phyloP scores from a whole-genome alignment of 2,888 invertebrate species.

The Hydriomena furcata region DNA sequence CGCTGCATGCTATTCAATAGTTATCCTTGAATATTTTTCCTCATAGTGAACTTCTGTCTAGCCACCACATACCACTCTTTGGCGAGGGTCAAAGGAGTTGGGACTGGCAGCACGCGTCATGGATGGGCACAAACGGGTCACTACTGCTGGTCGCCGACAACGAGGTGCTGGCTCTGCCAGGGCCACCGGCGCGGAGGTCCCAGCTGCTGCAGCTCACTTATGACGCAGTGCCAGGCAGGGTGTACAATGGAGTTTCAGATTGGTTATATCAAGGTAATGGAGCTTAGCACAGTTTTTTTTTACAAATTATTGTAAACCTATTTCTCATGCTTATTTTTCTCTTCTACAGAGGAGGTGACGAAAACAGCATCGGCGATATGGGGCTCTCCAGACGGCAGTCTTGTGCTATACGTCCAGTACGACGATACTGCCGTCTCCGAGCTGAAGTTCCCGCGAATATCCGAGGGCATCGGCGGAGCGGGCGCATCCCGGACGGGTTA shows the following conservation, averaged over 20 bases:
- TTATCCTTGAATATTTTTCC: constrained; percentile 24
- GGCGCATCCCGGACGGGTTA: constrained; percentile 82
- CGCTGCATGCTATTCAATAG: constrained; percentile 21
- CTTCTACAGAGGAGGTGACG: constrained; percentile 92
- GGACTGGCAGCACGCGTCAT: constrained; percentile 92
- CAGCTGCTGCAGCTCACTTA: constrained; percentile 88
- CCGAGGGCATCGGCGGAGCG: constrained; percentile 86
- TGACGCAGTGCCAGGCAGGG: constrained; percentile 89
- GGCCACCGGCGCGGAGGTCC: constrained; percentile 87
- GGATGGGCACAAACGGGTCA: constrained; percentile 91
- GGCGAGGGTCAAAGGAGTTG: constrained; percentile 87
- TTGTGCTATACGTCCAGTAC: constrained; percentile 93
- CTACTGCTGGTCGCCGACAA: constrained; percentile 93
- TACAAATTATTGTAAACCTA: too few species aligned
- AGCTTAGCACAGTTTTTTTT: too few species aligned
- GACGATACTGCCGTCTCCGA: constrained; percentile 91
- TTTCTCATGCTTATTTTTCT: constrained; percentile 21
- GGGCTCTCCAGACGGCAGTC: constrained; percentile 92
- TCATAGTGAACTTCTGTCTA: constrained; percentile 53
- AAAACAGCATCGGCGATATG: constrained; percentile 92
- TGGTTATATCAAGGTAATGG: constrained; percentile 97
- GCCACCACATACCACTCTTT: constrained; percentile 93
- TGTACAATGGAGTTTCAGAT: constrained; percentile 97
- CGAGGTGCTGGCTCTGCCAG: constrained; percentile 92
- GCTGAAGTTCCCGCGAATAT: constrained; percentile 92